Evolutionary conservation across 2,888 invertebrate species (phyloP).

Genomic region (Hanleya hanleyi): DNA sequence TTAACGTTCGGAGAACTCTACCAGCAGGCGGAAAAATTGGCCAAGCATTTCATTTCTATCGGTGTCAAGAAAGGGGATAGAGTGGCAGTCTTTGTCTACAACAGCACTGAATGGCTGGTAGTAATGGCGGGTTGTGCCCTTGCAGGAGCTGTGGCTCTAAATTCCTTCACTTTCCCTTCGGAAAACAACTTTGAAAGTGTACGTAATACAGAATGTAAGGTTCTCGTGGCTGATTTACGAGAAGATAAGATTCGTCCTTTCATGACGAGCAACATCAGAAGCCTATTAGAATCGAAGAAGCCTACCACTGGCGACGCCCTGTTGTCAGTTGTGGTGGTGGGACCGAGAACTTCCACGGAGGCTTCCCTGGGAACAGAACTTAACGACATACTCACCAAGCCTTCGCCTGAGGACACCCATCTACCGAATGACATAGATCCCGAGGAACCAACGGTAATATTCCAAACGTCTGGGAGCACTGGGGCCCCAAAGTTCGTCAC

Average conservation of each 20-base stretch:
- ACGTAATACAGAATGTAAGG: neutral
- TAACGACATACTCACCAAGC: neutral
- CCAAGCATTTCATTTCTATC: neutral
- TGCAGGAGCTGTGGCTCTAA: neutral
- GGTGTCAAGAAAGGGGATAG: slow-evolving; percentile 2
- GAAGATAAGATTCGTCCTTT: neutral
- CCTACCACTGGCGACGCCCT: neutral
- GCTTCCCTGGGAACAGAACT: neutral
- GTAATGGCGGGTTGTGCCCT: neutral
- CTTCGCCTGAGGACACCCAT: neutral
- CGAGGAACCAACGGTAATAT: slow-evolving; percentile 12
- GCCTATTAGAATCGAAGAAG: too few relatives aligned
- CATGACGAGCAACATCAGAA: neutral
- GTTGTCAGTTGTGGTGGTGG: neutral
- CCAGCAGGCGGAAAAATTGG: neutral
- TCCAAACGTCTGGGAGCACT: slow-evolving; percentile 22
- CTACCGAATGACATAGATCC: neutral
- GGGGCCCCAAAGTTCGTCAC: slow-evolving; percentile 19
- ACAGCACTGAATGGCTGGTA: neutral
- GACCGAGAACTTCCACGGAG: too few relatives aligned
- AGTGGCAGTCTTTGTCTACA: slow-evolving; percentile 6
- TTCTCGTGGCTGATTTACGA: neutral
- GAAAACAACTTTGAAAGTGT: neutral
- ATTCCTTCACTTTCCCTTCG: neutral
- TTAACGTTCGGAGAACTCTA: slow-evolving; percentile 13